Base-by-base conservation (phyloP, 2,797 vertebrate genomes). In the Sebastes kiyomatsui region DNA sequence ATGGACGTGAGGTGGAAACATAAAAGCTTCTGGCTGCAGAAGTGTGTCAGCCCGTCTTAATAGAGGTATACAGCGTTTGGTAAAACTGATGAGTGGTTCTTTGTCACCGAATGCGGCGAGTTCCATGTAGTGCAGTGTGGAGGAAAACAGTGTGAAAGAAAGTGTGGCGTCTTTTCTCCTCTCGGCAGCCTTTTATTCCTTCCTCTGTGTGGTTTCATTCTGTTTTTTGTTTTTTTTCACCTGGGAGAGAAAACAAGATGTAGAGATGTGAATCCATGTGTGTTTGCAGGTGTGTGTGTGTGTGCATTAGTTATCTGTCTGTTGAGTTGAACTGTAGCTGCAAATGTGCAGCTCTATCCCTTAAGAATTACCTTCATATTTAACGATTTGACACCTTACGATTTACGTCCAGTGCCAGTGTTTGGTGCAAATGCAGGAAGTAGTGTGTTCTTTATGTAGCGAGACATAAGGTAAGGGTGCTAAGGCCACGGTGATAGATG, bases 21-120 rank as follows among this genome's bases (percentile, higher is more conserved):
- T 33, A 28, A 55, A 38, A 49, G 70, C 56, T 46, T 23, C 52
- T 3, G 75, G 64, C 72, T 81, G 77, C 73, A 58, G 77, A 80
- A 52, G 35, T 20, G 25, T 55, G 76, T 71, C 71, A 11, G 4
- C 10, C 12, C 6, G 30, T 81, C 54, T 55, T 27, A 4, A 18
- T n/a, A 1, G 14, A 75, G 30, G 33, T 8, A 5, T 49, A 25
- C 7, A 18, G 22, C 5, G 22, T 58, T 58, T 22, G 11, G 13
- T 58, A 1, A 55, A 56, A 60, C 3, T 25, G 33, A 73, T 5
- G 69, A 67, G 27, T 22, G n/a, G 9, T 35, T 69, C 71, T 77
- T 30, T 49, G 61, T 61, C 71, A 8, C 23, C 11, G 23, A 2
- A 30, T 23, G 18, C 61, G 42, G 4, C 32, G 7, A 46, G 11